Conservation (phyloP, 2,113 vertebrate species). For the Pseudorasbora parva region DNA sequence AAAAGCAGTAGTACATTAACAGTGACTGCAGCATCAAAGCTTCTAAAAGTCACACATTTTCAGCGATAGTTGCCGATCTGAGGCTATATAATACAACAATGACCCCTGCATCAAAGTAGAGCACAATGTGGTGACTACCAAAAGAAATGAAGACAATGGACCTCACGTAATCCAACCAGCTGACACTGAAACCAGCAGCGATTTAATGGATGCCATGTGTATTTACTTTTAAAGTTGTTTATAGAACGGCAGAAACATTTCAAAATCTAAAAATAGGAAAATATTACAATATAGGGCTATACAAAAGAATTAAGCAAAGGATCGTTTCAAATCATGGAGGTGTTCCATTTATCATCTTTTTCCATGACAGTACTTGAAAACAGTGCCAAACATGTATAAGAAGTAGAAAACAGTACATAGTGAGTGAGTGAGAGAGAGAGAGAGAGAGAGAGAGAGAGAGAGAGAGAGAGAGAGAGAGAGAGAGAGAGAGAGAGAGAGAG, state of each 20-base stretch:
- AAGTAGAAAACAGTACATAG: conserved; percentile 53
- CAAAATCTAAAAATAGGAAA: not conserved
- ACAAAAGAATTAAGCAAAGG: not conserved
- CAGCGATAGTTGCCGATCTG: not conserved
- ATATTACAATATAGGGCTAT: not conserved
- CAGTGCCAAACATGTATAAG: conserved; percentile 58
- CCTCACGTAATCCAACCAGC: not conserved
- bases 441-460: not conserved
- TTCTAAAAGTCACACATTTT: not conserved
- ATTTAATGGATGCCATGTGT: conserved; percentile 6
- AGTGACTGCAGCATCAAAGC: not conserved
- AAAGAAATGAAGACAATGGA: not conserved
- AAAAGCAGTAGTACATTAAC: not conserved
- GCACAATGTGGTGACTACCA: not conserved
- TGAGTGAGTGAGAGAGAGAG: not conserved
- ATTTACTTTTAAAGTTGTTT: not conserved
- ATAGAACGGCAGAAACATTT: not conserved
- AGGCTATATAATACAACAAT: not conserved
- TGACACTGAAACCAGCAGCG: not conserved
- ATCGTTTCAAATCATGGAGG: not conserved
- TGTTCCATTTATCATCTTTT: not conserved
- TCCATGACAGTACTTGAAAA: not conserved
- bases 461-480: not conserved
- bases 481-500: not conserved
- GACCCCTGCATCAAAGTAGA: not conserved